phyloP scores from a whole-genome alignment of 2,888 invertebrate genomes.

The Eristalis tenax region DNA sequence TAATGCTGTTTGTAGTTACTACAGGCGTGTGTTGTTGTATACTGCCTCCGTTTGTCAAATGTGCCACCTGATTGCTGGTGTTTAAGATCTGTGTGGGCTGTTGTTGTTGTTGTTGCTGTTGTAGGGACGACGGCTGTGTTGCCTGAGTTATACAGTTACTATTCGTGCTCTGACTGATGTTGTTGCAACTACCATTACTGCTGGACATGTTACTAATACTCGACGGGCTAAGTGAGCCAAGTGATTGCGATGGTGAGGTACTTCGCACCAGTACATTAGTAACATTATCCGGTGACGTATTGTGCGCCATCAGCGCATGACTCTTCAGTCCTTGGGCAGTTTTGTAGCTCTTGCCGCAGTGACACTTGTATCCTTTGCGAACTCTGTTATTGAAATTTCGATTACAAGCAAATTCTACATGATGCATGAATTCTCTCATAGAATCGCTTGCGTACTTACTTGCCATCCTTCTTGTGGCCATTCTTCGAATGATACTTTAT shows the following conservation, averaged over 20 bases:
- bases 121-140: slow-evolving; percentile 63
- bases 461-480: slow-evolving; percentile 92
- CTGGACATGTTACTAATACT: slow-evolving; percentile 81
- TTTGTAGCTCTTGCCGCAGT: slow-evolving; percentile 93
- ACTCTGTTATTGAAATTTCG: slow-evolving; percentile 83
- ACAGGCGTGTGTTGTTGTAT: slow-evolving; percentile 72
- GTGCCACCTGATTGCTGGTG: slow-evolving; percentile 72
- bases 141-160: slow-evolving; percentile 72
- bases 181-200: slow-evolving; percentile 78
- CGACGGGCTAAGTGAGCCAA: slow-evolving; percentile 80
- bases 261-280: slow-evolving; percentile 78
- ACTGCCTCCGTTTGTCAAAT: slow-evolving; percentile 71
- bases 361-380: slow-evolving; percentile 90
- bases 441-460: slow-evolving; percentile 83
- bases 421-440: not conserved
- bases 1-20: slow-evolving; percentile 70
- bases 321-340: slow-evolving; percentile 89
- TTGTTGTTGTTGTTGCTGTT: slow-evolving; percentile 66
- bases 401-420: slow-evolving; percentile 39
- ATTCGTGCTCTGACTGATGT: slow-evolving; percentile 73
- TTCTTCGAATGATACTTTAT: slow-evolving; percentile 94
- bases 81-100: slow-evolving; percentile 73
- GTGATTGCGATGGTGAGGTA: slow-evolving; percentile 80
- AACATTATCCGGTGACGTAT: slow-evolving; percentile 78
- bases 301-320: slow-evolving; percentile 83